Conservation (phyloP, 2,113 vertebrate species). For the Hylia prasina region DNA sequence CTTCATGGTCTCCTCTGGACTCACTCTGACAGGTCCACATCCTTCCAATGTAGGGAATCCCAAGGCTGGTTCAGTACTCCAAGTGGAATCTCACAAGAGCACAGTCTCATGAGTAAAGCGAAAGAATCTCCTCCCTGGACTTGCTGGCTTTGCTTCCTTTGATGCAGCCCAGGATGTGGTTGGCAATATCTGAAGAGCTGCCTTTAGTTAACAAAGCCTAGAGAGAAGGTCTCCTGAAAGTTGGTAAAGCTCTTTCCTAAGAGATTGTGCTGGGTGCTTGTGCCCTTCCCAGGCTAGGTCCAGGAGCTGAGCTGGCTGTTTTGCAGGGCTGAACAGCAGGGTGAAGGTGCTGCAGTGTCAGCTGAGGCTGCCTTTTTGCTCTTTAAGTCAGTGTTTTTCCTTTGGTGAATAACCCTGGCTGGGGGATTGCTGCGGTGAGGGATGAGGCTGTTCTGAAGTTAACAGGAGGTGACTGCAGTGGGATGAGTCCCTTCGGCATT, state of each 20-base stretch:
- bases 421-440: not conserved
- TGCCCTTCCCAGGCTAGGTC: not conserved
- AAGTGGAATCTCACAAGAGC: not conserved
- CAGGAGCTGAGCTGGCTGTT: not conserved
- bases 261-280: not conserved
- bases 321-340: not conserved
- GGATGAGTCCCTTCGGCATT: not conserved
- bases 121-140: not conserved
- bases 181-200: not conserved
- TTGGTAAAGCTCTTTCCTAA: not conserved
- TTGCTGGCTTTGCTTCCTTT: not conserved
- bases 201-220: not conserved
- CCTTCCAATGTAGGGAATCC: not conserved
- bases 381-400: not conserved
- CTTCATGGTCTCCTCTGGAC: not conserved
- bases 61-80: not conserved
- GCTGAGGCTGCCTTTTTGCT: not conserved
- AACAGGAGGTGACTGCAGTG: not conserved
- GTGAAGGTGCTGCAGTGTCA: not conserved
- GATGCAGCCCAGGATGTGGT: not conserved
- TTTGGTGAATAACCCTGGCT: not conserved
- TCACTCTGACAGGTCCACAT: not conserved
- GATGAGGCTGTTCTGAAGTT: not conserved
- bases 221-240: not conserved
- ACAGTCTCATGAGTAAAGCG: not conserved